phyloP scores from a whole-genome alignment of 2,797 vertebrate genomes.

The Bradypus variegatus region DNA sequence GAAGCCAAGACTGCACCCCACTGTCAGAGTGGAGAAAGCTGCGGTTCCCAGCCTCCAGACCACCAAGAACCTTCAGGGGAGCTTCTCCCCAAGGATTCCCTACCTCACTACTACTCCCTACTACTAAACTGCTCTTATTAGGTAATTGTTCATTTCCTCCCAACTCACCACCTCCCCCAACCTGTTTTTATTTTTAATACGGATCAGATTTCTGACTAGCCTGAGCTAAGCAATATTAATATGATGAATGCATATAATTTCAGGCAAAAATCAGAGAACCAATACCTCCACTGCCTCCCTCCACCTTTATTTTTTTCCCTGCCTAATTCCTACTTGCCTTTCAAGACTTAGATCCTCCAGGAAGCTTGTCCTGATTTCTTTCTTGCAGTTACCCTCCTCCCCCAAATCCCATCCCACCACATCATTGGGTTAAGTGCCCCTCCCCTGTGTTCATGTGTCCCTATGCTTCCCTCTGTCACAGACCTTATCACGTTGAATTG shows the following conservation, averaged over 20 bases:
- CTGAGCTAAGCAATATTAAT: background rate
- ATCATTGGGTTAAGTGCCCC: too few species aligned
- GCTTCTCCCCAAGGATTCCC: background rate
- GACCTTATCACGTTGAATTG: too few species aligned
- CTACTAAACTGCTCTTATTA: background rate
- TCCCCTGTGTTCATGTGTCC: too few species aligned
- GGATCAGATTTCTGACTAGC: background rate
- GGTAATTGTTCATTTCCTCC: background rate
- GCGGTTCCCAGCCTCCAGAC: background rate
- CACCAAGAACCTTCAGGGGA: background rate
- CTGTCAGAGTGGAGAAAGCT: background rate
- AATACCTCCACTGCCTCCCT: background rate
- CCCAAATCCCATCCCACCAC: too few species aligned
- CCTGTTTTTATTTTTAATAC: background rate
- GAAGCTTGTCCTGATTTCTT: background rate
- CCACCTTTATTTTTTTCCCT: background rate
- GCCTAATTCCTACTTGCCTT: background rate
- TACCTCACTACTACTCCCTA: background rate
- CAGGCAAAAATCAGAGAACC: background rate
- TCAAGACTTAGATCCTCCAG: background rate
- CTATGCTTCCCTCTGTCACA: too few species aligned
- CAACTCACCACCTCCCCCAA: background rate
- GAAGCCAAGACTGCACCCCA: background rate
- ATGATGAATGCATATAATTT: background rate
- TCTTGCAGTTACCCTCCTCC: too few species aligned